phyloP scores from a whole-genome alignment of 2,797 vertebrate genomes.

The Alca torda region DNA sequence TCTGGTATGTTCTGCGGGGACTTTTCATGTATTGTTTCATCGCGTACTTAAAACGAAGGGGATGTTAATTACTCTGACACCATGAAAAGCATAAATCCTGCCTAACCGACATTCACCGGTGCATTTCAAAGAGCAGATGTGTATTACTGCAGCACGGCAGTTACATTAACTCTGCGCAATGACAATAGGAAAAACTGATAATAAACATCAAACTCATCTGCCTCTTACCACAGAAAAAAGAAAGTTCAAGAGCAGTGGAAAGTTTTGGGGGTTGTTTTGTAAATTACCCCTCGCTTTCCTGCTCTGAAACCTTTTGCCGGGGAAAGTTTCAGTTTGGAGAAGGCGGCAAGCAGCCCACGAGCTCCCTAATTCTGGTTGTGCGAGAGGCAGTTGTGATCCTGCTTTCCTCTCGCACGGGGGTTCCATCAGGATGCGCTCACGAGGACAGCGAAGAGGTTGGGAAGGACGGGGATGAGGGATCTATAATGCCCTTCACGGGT shows the following conservation, averaged over 20 bases:
- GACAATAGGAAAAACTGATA: constrained; percentile 46
- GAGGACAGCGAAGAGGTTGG: neutral
- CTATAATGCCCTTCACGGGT: neutral
- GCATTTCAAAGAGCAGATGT: constrained; percentile 57
- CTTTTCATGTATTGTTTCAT: neutral
- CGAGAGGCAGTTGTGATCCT: neutral
- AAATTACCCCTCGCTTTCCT: neutral
- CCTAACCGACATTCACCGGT: neutral
- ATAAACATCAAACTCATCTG: constrained; percentile 40
- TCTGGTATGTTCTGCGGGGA: neutral
- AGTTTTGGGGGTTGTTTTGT: constrained; percentile 25
- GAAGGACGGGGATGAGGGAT: neutral
- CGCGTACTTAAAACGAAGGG: neutral
- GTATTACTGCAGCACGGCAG: neutral
- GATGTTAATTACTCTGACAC: neutral
- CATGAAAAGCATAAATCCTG: neutral
- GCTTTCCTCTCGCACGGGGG: rapidly evolving
- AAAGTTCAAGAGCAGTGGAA: constrained; percentile 39
- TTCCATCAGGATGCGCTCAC: neutral
- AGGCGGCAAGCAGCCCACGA: neutral
- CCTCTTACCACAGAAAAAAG: constrained; percentile 33
- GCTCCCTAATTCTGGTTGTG: neutral
- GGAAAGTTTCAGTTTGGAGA: constrained; percentile 7
- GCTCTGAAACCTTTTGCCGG: neutral
- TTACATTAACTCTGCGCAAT: neutral